Evolutionary conservation across 2,888 invertebrate genomes (phyloP), one percentile per base, ranked within the genome.

Genomic region (Tiliacea aurago): DNA sequence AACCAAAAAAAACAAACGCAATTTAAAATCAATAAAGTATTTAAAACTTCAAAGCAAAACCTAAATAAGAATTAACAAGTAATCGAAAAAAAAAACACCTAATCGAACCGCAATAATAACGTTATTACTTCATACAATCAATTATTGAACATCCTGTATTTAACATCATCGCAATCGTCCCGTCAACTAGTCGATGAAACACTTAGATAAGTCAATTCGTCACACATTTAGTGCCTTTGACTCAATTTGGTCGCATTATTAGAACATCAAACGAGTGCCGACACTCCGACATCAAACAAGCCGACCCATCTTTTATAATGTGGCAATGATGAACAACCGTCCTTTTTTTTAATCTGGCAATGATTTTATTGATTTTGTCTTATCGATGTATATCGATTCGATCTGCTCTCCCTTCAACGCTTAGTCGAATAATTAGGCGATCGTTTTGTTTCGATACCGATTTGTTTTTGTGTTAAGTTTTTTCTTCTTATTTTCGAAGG

Each of bases 311-410:
- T 76, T 85, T 83, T 76, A 81, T 81, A 81, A 84, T 84, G 81
- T 78, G 84, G 77, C 84, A 77, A 81, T 77, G 81, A 81, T 83
- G 84, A 77, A 78, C 78, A 81, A 80, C 81, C 66, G 71, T 70
- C 68, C 80, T 77, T 84, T 84, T 28, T 86, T 73, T 76, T 58
- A 70, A 71, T 63, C 66, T 75, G 70, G 81, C 84, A 81, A 93
- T 94, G 94, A 95, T 95, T 96, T 96, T 96, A 96, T 96, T 96
- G 96, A 96, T 96, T 96, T 94, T 95, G 92, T 94, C 93, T 94
- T 93, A 94, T 93, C 92, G 90, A 86, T 86, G 90, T 92, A 89
- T 89, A 89, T 89, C 89, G 90, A 93, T 95, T 94, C 91, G 94
- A 88, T 88, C 90, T 93, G 94, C 94, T 93, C 93, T 94, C 92